Percentiles rank a stretch among this genome's conserved stretches.
These are phyloP conservation scores for Leptosomus discolor DNA, from an alignment of 2,113 vertebrate species.

Conservation along the genomic window DNA sequence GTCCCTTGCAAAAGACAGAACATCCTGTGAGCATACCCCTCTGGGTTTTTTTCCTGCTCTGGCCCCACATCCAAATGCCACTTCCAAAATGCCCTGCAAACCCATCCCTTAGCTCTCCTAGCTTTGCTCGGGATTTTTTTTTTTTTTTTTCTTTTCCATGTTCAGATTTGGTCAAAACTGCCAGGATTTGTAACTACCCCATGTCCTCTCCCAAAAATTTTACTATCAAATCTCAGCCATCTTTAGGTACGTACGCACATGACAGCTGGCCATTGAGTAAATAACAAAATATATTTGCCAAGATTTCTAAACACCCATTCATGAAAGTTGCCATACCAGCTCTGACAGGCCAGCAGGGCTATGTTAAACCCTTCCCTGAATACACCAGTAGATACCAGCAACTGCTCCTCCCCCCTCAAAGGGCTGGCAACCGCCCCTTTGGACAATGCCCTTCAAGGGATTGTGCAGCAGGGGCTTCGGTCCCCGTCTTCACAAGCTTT, in stretches of 20 bases:
- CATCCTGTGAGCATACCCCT: accelerated
- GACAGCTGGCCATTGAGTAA: background rate
- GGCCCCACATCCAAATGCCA: background rate
- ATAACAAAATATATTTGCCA: background rate
- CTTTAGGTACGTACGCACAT: background rate
- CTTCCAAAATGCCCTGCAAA: background rate
- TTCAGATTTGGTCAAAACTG: background rate
- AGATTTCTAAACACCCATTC: background rate
- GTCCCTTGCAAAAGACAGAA: background rate
- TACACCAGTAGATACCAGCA: accelerated
- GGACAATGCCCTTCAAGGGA: background rate
- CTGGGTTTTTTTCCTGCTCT: background rate
- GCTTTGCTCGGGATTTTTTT: background rate
- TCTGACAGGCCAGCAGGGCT: accelerated
- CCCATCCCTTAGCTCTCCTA: background rate
- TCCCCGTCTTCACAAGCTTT: background rate
- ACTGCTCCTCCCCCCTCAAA: background rate
- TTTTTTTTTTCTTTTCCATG: background rate
- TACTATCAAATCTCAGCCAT: background rate
- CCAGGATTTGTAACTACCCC: background rate
- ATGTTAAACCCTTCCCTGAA: background rate
- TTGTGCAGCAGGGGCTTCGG: background rate
- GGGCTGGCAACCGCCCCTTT: background rate
- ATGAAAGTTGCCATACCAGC: background rate
- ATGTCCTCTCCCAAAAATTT: background rate